phyloP scores from a whole-genome alignment of 2,888 invertebrate species.

The Eupithecia exiguata region DNA sequence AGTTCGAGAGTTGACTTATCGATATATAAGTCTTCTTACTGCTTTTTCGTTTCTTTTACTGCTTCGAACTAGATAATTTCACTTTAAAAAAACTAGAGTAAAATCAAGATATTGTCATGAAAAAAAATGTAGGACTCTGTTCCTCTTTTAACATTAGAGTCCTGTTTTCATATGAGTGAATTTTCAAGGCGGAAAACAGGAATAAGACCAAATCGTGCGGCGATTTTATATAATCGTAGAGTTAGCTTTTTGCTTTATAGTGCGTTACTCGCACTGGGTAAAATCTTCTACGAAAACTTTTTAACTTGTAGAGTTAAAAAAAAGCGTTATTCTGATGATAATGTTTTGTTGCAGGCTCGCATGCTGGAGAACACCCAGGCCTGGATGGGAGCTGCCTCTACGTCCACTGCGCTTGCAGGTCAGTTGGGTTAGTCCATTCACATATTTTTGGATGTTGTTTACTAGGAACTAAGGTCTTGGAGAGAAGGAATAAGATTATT shows the following conservation, averaged over 20 bases:
- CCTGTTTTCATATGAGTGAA: background rate
- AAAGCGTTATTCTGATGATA: background rate
- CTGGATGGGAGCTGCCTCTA: constrained; percentile 95
- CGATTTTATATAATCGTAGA: background rate
- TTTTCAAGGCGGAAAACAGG: background rate
- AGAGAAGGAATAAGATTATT: background rate
- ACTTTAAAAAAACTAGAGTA: background rate
- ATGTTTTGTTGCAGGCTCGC: constrained; percentile 88
- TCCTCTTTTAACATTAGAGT: background rate
- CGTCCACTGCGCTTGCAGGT: constrained; percentile 95
- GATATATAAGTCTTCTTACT: background rate
- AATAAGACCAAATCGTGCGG: background rate
- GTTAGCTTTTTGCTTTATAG: too few relatives aligned
- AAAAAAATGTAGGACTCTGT: too few relatives aligned
- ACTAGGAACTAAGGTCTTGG: constrained; percentile 17
- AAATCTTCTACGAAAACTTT: too few relatives aligned
- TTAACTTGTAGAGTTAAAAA: too few relatives aligned
- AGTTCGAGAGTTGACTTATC: background rate
- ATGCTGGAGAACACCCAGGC: constrained; percentile 95
- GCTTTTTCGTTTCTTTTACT: background rate
- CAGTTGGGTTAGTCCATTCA: constrained; percentile 78
- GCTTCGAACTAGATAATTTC: background rate
- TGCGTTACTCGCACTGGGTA: too few relatives aligned
- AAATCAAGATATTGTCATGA: background rate
- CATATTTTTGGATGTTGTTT: background rate